Evolutionary conservation across 1,140 invertebrate species (phyloP).

Genomic region (Laodelphax striatellus): DNA sequence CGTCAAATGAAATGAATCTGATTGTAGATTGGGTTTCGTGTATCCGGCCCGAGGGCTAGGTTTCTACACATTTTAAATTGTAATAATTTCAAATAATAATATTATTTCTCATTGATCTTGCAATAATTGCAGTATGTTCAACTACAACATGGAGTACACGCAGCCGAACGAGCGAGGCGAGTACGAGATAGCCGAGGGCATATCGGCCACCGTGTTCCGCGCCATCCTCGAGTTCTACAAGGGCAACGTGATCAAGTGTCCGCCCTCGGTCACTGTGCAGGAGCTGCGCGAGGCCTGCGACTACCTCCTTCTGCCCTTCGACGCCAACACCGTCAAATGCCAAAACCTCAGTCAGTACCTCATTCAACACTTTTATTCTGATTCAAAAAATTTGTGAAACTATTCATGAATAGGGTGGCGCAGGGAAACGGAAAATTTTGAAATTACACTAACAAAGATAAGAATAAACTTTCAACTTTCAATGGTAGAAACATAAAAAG

Average conservation of each 20-base stretch:
- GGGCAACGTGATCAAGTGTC: slow-evolving; percentile 63
- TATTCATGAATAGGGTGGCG: too few relatives aligned
- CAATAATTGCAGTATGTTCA: slow-evolving; percentile 89
- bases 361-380: neutral
- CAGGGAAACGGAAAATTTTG: too few relatives aligned
- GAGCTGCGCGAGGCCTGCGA: slow-evolving; percentile 97
- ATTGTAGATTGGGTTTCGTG: too few relatives aligned
- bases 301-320: slow-evolving; percentile 95
- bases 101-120: too few relatives aligned
- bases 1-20: too few relatives aligned
- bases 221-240: slow-evolving; percentile 95
- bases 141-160: slow-evolving; percentile 83
- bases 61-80: too few relatives aligned
- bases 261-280: slow-evolving; percentile 69
- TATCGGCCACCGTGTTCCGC: slow-evolving; percentile 89
- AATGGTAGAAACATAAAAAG: too few relatives aligned
- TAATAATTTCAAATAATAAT: too few relatives aligned
- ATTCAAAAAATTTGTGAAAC: too few relatives aligned
- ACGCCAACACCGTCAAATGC: slow-evolving; percentile 90
- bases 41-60: too few relatives aligned
- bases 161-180: slow-evolving; percentile 92
- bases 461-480: too few relatives aligned
- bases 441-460: too few relatives aligned
- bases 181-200: slow-evolving; percentile 96
- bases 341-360: slow-evolving; percentile 77